Conservation (phyloP, 2,797 vertebrate species). For the Scolopax rusticola region DNA sequence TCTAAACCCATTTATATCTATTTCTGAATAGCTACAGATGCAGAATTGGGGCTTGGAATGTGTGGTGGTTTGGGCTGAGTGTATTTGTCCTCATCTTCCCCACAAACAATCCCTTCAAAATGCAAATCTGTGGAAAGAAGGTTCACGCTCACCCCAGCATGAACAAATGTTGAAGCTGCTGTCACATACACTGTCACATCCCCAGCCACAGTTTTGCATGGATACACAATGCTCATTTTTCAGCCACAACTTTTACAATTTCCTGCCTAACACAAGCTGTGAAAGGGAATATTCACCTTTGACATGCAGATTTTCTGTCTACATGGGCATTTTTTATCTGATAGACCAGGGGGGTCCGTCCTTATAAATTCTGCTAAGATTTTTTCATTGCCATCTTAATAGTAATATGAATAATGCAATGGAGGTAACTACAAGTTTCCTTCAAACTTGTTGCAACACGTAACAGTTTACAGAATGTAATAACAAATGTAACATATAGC, state of each 20-base stretch:
- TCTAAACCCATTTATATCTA: neutral
- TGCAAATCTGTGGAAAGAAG: neutral
- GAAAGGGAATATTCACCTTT: neutral
- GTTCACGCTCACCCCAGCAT: neutral
- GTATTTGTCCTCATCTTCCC: neutral
- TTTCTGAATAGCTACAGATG: neutral
- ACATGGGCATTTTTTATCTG: neutral
- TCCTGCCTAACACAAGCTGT: neutral
- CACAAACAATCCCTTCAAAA: neutral
- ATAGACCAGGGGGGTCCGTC: neutral
- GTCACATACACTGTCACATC: neutral
- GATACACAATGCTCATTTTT: slow-evolving; percentile 20
- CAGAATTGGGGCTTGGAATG: neutral
- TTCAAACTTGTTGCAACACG: neutral
- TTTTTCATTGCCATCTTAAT: neutral
- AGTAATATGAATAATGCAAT: neutral
- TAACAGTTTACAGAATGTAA: neutral
- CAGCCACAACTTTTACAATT: neutral
- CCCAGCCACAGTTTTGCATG: neutral
- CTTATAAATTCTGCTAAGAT: neutral
- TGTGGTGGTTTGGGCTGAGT: neutral
- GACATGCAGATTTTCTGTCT: slow-evolving; percentile 20
- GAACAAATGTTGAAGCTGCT: neutral
- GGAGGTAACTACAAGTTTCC: neutral
- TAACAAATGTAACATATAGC: neutral